Percentiles rank a stretch among this genome's conserved stretches.
Evolutionary conservation across 2,888 invertebrate genomes (phyloP).

Genomic region (Cataglyphis altisquamis): DNA sequence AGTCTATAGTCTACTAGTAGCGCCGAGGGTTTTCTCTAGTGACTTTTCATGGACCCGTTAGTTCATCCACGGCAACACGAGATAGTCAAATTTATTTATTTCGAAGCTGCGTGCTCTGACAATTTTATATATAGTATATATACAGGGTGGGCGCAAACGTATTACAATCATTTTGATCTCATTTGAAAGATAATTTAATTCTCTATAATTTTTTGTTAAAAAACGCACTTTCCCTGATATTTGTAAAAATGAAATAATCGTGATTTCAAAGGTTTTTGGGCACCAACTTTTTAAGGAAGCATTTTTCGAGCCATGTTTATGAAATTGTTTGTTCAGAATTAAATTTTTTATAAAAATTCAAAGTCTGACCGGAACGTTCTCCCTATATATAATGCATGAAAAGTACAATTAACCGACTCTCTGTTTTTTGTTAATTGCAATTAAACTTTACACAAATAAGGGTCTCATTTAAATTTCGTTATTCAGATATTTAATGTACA

Average conservation of each 20-base stretch:
- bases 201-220: no score
- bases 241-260: no score
- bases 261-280: no score
- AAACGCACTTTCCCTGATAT: no score
- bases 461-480: not conserved
- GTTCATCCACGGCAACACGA: not conserved
- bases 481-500: not conserved
- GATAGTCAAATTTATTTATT: slow-evolving; percentile 20
- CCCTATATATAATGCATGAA: not conserved
- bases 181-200: no score
- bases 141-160: no score
- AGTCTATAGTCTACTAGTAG: slow-evolving; percentile 1
- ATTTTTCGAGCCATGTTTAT: no score
- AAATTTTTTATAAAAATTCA: no score
- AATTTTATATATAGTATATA: not conserved
- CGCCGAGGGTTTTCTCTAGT: slow-evolving; percentile 11
- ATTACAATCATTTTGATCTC: no score
- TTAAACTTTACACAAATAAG: not conserved
- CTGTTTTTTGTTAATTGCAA: not conserved
- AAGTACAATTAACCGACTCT: not conserved
- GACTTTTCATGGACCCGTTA: slow-evolving; percentile 19
- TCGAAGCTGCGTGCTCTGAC: not conserved
- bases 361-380: no score
- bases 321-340: no score
- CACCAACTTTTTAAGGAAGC: no score